These are phyloP conservation scores for Cyprinodon diabolis DNA, from an alignment of 2,797 vertebrate genomes.

Conservation along the genomic window DNA sequence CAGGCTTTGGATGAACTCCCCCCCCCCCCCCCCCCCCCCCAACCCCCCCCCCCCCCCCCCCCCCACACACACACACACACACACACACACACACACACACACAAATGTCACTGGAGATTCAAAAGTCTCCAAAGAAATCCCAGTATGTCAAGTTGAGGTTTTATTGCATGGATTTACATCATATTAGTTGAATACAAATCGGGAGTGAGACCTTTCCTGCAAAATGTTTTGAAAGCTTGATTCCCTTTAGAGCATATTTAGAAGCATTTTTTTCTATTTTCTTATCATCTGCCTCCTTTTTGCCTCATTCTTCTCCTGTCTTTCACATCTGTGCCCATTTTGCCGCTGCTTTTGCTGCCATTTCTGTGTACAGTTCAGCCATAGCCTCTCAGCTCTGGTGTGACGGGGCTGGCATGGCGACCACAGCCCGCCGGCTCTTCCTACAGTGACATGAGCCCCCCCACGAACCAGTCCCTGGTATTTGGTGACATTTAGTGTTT, in stretches of 20 bases:
- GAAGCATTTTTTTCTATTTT: background rate
- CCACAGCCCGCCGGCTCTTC: conserved; percentile 53
- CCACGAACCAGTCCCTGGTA: conserved; percentile 59
- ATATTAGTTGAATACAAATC: background rate
- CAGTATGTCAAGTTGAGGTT: conserved; percentile 2
- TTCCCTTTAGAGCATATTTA: conserved; percentile 1
- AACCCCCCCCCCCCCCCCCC: too few relatives aligned
- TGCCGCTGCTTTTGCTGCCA: conserved; percentile 53
- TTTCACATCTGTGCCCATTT: conserved; percentile 50
- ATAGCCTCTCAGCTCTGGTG: conserved; percentile 42
- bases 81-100: background rate
- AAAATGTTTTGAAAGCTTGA: background rate
- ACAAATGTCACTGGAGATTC: conserved; percentile 9
- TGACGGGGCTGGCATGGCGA: conserved; percentile 52
- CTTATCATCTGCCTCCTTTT: background rate
- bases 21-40: background rate
- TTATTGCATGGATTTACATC: conserved; percentile 10
- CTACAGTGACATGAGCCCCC: conserved; percentile 48
- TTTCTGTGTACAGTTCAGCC: conserved; percentile 33
- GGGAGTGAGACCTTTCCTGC: background rate
- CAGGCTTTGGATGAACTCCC: conserved; percentile 13
- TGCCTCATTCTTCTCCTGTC: conserved; percentile 22
- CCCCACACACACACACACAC: background rate
- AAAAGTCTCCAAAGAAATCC: background rate
- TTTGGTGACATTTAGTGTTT: conserved; percentile 78